A percentile compares a stretch with the other conserved stretches of the same genome.
Evolutionary conservation across 1,140 invertebrate species (phyloP).

Genomic region (Ditylenchus dipsaci): DNA sequence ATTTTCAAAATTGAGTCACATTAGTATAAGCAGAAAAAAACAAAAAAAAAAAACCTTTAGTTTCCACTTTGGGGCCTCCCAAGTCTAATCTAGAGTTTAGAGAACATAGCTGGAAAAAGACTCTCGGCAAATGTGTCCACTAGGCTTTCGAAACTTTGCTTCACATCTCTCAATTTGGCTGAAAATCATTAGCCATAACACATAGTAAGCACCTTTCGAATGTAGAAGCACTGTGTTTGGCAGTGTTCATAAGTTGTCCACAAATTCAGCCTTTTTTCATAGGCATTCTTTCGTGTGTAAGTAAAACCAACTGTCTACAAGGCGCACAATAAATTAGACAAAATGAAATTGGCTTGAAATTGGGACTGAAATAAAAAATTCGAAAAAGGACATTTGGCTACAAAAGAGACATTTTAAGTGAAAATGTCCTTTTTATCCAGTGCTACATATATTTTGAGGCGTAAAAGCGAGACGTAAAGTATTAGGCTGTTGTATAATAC

Average conservation of each 20-base stretch:
- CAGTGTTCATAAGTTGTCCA: slow-evolving; percentile 22
- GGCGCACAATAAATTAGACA: neutral
- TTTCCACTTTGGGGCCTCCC: no score
- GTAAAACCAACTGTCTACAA: slow-evolving; percentile 29
- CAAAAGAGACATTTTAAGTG: no score
- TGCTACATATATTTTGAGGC: no score
- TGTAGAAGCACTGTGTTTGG: neutral
- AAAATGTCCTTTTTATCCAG: no score
- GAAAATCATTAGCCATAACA: slow-evolving; percentile 17
- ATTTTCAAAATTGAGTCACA: no score
- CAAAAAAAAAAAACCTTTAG: no score
- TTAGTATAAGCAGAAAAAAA: no score
- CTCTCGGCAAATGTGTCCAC: slow-evolving; percentile 17
- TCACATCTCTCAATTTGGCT: slow-evolving; percentile 11
- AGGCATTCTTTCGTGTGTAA: slow-evolving; percentile 8
- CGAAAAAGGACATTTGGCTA: no score
- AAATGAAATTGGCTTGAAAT: neutral
- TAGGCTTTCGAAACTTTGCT: slow-evolving; percentile 12
- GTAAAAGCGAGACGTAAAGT: no score
- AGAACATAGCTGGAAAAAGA: neutral
- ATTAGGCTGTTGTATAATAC: no score
- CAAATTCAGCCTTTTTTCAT: slow-evolving; percentile 12
- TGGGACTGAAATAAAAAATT: no score
- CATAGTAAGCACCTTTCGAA: neutral
- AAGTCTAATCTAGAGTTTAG: neutral